Conservation (phyloP, 2,113 vertebrate genomes). For the Danio rerio region GRCz12tu NC_133189.1:44313501-44314000, state of each 20-base stretch:
- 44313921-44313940: conserved; percentile 22
- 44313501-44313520: conserved; percentile 4
- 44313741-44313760: conserved; percentile 51
- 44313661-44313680: conserved; percentile 53
- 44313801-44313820: conserved; percentile 33
- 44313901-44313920: conserved; percentile 17
- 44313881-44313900: conserved; percentile 33
- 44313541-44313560: conserved; percentile 4
- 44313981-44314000: conserved; percentile 5
- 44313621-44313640: conserved; percentile 52
- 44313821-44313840: conserved; percentile 29
- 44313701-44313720: conserved; percentile 55
- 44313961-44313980: conserved; percentile 4
- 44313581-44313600: conserved; percentile 12
- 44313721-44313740: conserved; percentile 32
- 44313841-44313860: conserved; percentile 7
- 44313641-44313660: conserved; percentile 49
- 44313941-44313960: conserved; percentile 1
- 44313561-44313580: conserved; percentile 21
- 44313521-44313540: neutral
- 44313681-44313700: conserved; percentile 50
- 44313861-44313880: conserved; percentile 20
- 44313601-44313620: conserved; percentile 34
- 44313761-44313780: conserved; percentile 44
- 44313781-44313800: conserved; percentile 40